A percentile compares a stretch with the other conserved stretches of the same genome.
These are phyloP conservation scores for Liparis tanakae DNA, from an alignment of 2,797 vertebrate genomes.

Conservation along the genomic window DNA sequence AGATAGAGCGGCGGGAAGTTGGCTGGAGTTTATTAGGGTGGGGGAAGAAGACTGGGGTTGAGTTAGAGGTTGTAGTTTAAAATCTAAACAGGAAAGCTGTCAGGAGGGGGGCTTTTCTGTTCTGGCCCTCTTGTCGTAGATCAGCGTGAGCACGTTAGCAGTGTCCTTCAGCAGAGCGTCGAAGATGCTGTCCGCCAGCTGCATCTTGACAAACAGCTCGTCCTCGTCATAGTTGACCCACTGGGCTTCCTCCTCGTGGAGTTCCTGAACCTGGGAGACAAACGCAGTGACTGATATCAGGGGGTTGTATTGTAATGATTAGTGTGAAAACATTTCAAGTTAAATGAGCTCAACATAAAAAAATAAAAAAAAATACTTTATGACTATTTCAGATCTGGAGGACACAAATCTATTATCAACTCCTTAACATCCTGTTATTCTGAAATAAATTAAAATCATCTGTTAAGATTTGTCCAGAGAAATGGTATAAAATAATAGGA, in stretches of 20 bases:
- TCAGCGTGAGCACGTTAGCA: constrained; percentile 87
- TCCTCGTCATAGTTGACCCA: constrained; percentile 99
- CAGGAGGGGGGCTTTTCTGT: constrained; percentile 73
- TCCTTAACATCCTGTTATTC: not conserved
- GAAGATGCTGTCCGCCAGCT: constrained; percentile 96
- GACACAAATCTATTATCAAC: not conserved
- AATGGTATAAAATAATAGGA: not conserved
- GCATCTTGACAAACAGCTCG: constrained; percentile 97
- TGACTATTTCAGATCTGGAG: not conserved
- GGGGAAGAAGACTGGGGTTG: constrained; percentile 23
- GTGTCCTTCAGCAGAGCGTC: constrained; percentile 96
- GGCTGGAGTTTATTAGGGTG: constrained; percentile 40
- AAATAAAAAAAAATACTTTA: no score
- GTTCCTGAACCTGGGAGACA: constrained; percentile 91
- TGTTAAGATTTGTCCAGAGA: not conserved
- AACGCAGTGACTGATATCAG: not conserved
- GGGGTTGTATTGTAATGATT: not conserved
- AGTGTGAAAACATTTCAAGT: not conserved
- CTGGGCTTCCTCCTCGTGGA: constrained; percentile 96
- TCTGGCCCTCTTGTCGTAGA: constrained; percentile 86
- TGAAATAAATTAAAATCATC: not conserved
- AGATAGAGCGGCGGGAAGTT: constrained; percentile 46
- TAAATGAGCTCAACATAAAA: not conserved
- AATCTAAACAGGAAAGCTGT: constrained; percentile 49
- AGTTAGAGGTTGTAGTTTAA: constrained; percentile 45